Conservation (phyloP, 2,888 invertebrate species). For the Calliphora vomitoria region DNA sequence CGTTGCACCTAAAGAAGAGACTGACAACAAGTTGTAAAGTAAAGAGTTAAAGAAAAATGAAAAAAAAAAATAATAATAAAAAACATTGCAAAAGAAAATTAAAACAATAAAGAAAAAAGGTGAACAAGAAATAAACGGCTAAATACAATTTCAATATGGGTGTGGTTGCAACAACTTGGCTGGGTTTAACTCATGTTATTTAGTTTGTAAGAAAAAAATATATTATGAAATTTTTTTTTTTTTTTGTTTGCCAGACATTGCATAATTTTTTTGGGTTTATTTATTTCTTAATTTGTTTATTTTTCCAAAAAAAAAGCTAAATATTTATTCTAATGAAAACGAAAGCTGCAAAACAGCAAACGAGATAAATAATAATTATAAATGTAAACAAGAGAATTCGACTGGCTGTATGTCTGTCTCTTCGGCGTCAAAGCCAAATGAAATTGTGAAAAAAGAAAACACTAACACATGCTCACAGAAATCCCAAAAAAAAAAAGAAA, state of each 20-base stretch:
- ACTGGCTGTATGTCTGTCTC: background rate
- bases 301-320: conserved; percentile 10
- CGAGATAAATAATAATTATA: conserved; percentile 19
- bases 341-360: conserved; percentile 35
- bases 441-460: conserved; percentile 21
- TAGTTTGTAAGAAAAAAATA: background rate
- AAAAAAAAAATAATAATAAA: conserved; percentile 22
- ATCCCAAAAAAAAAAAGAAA: background rate
- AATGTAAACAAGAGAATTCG: background rate
- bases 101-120: conserved; percentile 31
- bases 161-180: conserved; percentile 60
- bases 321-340: conserved; percentile 60
- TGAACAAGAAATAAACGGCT: conserved; percentile 28
- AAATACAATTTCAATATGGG: conserved; percentile 60
- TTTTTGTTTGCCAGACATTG: conserved; percentile 45
- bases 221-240: conserved; percentile 52
- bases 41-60: background rate
- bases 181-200: background rate
- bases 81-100: conserved; percentile 52
- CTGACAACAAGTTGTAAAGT: conserved; percentile 37
- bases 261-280: conserved; percentile 30
- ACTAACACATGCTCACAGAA: background rate
- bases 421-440: background rate
- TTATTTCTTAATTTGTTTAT: conserved; percentile 4
- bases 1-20: conserved; percentile 37